A percentile compares a stretch with the other conserved stretches of the same genome.
Evolutionary conservation across 1,140 invertebrate genomes (phyloP).

Genomic region (Copidosoma floridanum): DNA sequence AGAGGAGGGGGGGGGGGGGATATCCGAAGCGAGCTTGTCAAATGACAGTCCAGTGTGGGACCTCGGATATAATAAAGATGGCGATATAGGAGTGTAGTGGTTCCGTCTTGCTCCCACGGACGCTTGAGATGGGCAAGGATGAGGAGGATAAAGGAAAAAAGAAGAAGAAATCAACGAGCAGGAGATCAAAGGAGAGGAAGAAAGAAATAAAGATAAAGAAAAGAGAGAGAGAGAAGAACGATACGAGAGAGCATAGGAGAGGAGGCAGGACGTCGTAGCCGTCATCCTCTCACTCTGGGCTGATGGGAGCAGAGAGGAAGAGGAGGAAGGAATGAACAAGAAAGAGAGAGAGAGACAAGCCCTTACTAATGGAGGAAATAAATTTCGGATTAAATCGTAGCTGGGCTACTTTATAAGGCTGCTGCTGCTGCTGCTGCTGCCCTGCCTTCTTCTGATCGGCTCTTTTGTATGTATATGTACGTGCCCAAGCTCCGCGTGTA

Average conservation of each 20-base stretch:
- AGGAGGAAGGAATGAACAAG: no score
- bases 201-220: slow-evolving; percentile 18
- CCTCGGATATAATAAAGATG: slow-evolving; percentile 54
- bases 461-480: no score
- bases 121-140: not conserved
- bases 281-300: slow-evolving; percentile 54
- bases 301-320: not conserved
- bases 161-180: slow-evolving; percentile 13
- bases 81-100: slow-evolving; percentile 54
- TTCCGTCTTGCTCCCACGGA: slow-evolving; percentile 43
- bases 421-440: no score
- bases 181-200: slow-evolving; percentile 17
- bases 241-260: slow-evolving; percentile 2
- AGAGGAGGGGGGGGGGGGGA: slow-evolving; percentile 7
- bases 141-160: slow-evolving; percentile 14
- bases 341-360: slow-evolving; percentile 44
- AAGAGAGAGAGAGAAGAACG: not conserved
- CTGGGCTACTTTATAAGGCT: slow-evolving; percentile 54
- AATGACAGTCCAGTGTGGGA: slow-evolving; percentile 36
- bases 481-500: no score
- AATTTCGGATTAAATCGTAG: slow-evolving; percentile 59
- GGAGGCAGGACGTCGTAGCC: slow-evolving; percentile 38
- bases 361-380: slow-evolving; percentile 59
- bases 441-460: no score
- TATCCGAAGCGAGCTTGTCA: slow-evolving; percentile 36